Conservation (phyloP, 2,888 invertebrate species). For the Dasysyrphus tricinctus region DNA sequence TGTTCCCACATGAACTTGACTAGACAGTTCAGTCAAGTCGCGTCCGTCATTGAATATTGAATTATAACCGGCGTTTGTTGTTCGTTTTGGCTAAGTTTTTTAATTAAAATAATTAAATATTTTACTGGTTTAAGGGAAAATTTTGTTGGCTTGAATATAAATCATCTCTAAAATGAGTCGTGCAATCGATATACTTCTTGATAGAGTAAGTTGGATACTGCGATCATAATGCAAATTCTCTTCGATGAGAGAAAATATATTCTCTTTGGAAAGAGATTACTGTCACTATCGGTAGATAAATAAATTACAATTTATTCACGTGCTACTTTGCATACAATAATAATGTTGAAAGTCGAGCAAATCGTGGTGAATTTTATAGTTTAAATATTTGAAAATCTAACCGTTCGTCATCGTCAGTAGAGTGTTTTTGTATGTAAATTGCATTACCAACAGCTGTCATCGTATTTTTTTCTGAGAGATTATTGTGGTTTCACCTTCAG, state of each 20-base stretch:
- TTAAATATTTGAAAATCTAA: slow-evolving; percentile 29
- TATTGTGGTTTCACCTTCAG: slow-evolving; percentile 36
- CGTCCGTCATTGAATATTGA: slow-evolving; percentile 75
- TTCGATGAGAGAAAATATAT: slow-evolving; percentile 20
- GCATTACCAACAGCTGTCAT: neutral
- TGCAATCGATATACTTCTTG: slow-evolving; percentile 82
- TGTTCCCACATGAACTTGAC: slow-evolving; percentile 70
- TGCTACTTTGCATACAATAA: slow-evolving; percentile 23
- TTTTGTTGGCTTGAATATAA: slow-evolving; percentile 18
- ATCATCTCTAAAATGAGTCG: slow-evolving; percentile 79
- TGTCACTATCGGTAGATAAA: slow-evolving; percentile 32
- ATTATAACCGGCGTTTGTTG: slow-evolving; percentile 59
- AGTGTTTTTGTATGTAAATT: slow-evolving; percentile 39
- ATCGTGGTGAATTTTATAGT: slow-evolving; percentile 40
- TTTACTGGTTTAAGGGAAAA: slow-evolving; percentile 1
- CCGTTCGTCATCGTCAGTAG: neutral
- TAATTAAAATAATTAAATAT: slow-evolving; percentile 9
- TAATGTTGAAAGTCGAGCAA: neutral
- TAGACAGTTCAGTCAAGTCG: slow-evolving; percentile 74
- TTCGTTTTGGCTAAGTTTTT: slow-evolving; percentile 7
- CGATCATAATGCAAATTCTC: slow-evolving; percentile 27
- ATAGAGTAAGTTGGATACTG: slow-evolving; percentile 80
- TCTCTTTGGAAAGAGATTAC: slow-evolving; percentile 28
- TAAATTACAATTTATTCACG: slow-evolving; percentile 17
- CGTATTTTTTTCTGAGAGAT: neutral